Evolutionary conservation across 2,113 vertebrate species (phyloP).

Genomic region (Lophius piscatorius): DNA sequence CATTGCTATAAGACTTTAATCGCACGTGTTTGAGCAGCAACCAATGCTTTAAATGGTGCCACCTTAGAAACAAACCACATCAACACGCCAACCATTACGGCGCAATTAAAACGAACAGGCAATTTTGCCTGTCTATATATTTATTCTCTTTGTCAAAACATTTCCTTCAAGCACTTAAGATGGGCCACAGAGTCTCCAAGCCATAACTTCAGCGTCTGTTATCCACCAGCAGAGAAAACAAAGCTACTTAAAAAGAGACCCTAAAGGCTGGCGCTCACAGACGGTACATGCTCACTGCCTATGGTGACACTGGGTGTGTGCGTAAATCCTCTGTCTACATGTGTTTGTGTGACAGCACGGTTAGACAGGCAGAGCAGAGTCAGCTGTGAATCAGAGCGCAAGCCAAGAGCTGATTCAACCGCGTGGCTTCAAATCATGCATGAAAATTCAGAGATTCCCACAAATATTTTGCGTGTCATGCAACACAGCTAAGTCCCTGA

Average conservation of each 20-base stretch:
- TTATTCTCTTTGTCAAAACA: constrained; percentile 43
- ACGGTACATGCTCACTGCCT: constrained; percentile 8
- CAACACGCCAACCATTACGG: constrained; percentile 25
- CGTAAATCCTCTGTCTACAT: constrained; percentile 9
- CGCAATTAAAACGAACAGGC: constrained; percentile 31
- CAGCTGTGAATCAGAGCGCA: constrained; percentile 22
- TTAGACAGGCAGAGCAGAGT: constrained; percentile 32
- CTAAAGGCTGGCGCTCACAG: constrained; percentile 39
- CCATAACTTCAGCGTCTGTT: constrained; percentile 46
- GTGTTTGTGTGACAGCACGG: constrained; percentile 22
- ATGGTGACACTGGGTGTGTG: constrained; percentile 5
- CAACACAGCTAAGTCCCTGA: too few relatives aligned
- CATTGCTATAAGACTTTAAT: too few relatives aligned
- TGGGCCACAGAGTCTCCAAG: constrained; percentile 45
- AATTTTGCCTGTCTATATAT: constrained; percentile 33
- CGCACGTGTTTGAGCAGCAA: too few relatives aligned
- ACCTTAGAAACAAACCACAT: constrained; percentile 25
- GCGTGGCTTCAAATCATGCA: constrained; percentile 62
- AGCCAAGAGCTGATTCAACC: constrained; percentile 37
- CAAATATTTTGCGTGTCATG: not conserved
- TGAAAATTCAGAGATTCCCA: constrained; percentile 44
- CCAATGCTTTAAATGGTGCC: constrained; percentile 30
- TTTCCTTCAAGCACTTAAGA: constrained; percentile 48
- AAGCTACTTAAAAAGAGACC: constrained; percentile 45
- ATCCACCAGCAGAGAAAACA: constrained; percentile 52